Base-by-base conservation (phyloP, 2,113 vertebrate species). In the Ovis canadensis region DNA sequence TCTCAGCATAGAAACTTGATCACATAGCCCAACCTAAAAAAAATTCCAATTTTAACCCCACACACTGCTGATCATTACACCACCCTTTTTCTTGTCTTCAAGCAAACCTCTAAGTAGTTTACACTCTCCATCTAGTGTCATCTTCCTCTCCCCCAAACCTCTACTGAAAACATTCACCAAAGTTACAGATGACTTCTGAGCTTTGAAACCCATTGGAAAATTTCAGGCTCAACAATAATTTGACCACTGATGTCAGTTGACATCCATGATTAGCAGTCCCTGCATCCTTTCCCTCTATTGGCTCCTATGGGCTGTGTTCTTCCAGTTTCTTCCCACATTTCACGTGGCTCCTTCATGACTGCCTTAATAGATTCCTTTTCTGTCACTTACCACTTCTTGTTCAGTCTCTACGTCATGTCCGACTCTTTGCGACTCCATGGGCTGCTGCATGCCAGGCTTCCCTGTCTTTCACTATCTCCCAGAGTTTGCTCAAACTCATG, bases 1-100 rank as follows among this genome's bases (percentile, higher is more conserved):
- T 91, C 60, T 91, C 31, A 78, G 50, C 80, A 90, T 29, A 90
- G n/a, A 93, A 93, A 83, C 82, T 60, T 93, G 43, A 88, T 91
- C 43, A 94, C 91, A 13, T 59, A 40, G 10, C 54, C 25, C 60
- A 62, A 87, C 48, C 55, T 86, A 89, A 43, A 19, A 19, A 81
- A 91, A 55, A 67, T 71, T 50, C 48, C 60, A 40, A 2, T 93
- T 96, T 90, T 40, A 90, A 96, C 91, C 57, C n/a, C 57, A 91
- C 31, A 43, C 1, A 6, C 21, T 81, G 74, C 29, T 40, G 48
- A 71, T 59, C 55, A 67, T 52, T 43, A 52, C 19, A 90, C 19
- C 29, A 90, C 19, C 16, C 60, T 86, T 57, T 80, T 96, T 94
- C 83, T 90, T 67, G 12, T 62, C 60, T 83, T 90, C 43, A 77